A percentile compares a stretch with the other conserved stretches of the same genome.
Conservation (phyloP, 2,888 invertebrate genomes). For the Athalia rosae region DNA sequence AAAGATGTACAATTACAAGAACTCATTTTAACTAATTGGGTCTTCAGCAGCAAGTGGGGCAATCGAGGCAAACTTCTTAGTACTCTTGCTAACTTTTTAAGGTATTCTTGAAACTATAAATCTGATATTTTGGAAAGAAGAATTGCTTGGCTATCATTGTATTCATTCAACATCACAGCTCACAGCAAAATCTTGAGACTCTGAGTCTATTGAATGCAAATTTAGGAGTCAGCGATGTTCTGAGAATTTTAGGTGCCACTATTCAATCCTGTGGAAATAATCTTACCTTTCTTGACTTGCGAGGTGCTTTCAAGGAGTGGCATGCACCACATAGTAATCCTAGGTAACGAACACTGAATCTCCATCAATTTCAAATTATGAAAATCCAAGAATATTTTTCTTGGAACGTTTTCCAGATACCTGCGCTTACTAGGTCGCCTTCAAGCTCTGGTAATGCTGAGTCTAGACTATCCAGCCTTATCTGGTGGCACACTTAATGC, state of each 20-base stretch:
- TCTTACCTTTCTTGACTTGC: constrained; percentile 71
- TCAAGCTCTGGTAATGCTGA: constrained; percentile 68
- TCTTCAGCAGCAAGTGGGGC: constrained; percentile 72
- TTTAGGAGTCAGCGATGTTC: constrained; percentile 72
- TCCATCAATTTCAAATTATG: not conserved
- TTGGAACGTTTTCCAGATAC: constrained; percentile 59
- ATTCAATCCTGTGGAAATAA: constrained; percentile 66
- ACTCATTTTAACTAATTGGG: constrained; percentile 74
- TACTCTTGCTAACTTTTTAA: constrained; percentile 66
- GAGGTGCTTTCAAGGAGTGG: constrained; percentile 73
- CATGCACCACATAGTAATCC: constrained; percentile 68
- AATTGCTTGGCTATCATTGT: not conserved
- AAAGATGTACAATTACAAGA: constrained; percentile 73
- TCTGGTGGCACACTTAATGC: constrained; percentile 72
- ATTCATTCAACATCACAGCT: constrained; percentile 61
- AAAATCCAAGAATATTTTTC: not conserved
- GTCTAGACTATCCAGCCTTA: constrained; percentile 74
- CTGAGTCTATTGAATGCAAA: constrained; percentile 73
- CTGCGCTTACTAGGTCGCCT: constrained; percentile 70
- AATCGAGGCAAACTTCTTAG: constrained; percentile 66
- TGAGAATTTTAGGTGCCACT: constrained; percentile 72
- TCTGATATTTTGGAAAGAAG: not conserved
- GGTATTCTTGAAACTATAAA: constrained; percentile 55
- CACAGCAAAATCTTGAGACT: constrained; percentile 70
- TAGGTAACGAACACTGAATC: constrained; percentile 56